Evolutionary conservation across 2,797 vertebrate genomes (phyloP), one percentile per base, ranked within the genome.

Genomic region (Sitta carolinensis): DNA sequence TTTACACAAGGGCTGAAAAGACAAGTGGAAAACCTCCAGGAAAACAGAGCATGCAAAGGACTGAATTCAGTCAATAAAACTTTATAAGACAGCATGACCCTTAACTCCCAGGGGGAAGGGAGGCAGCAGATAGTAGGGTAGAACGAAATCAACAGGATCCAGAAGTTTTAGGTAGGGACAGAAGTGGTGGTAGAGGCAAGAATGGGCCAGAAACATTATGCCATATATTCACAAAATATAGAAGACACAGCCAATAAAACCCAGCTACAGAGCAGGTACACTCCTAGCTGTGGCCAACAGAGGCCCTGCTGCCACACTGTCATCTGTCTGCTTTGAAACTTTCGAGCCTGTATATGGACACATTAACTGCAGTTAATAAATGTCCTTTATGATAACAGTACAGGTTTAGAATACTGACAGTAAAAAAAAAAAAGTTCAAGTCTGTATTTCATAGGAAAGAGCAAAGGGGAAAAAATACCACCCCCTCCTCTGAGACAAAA

Each of bases 71-170:
- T 19, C 54, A 64, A 57, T 16, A 74, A 34, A 79, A 76, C n/a
- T 50, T 42, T 1, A 0, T 34, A 34, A 50, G 16, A 64, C 2
- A 8, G 52, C 20, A 42, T 13, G 36, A 82, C 22, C 25, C 16
- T 0, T 36, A 79, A 54, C 9, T 77, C 40, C 36, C 18, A 43
- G 0, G 2, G 5, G 7, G 10, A 68, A 52, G 2, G 30, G 21
- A 81, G 21, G 36, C 32, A 85, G n/a, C 23, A 83, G 43, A 48
- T 12, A 76, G 15, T 21, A 54, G 9, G 13, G 16, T 23, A 7
- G 13, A 92, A 25, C 13, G 11, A 81, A 68, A 20, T n/a, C 32
- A 90, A 32, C 3, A 30, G 7, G 19, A 21, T 23, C 4, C 20
- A 19, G 42, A 92, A 74, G 34, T 67, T 88, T 67, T 45, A 77